Conservation (phyloP, 1,140 invertebrate genomes). For the Drosophila neocordata region DNA sequence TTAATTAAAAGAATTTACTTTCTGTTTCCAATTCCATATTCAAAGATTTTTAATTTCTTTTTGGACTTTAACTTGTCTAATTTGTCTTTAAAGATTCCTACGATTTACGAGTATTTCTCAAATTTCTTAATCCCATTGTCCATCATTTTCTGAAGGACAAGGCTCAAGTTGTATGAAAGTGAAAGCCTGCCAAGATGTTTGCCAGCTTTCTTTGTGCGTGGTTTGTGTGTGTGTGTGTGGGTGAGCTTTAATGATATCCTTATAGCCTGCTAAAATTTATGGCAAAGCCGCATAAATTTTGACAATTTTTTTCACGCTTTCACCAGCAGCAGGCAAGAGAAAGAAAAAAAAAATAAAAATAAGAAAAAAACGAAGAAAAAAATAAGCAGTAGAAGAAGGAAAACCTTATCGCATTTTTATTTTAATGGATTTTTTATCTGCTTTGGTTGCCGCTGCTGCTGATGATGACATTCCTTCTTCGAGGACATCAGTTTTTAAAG, state of each 20-base stretch:
- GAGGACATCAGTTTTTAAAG: constrained; percentile 37
- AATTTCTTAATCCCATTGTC: constrained; percentile 35
- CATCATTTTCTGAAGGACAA: constrained; percentile 56
- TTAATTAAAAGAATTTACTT: too few species aligned
- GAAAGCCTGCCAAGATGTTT: constrained; percentile 69
- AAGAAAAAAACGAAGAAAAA: constrained; percentile 4
- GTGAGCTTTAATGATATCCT: constrained; percentile 80
- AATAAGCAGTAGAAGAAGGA: constrained; percentile 4
- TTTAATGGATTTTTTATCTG: constrained; percentile 82
- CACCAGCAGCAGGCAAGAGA: constrained; percentile 56
- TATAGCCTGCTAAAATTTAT: constrained; percentile 77
- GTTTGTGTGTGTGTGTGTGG: constrained; percentile 46
- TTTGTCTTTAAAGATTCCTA: background rate
- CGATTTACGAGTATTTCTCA: background rate
- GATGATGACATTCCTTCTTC: constrained; percentile 47
- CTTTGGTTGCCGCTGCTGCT: constrained; percentile 53
- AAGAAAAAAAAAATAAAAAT: constrained; percentile 13
- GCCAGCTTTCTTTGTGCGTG: constrained; percentile 17
- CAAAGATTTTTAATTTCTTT: background rate
- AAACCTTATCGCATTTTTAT: constrained; percentile 78
- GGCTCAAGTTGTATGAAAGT: constrained; percentile 60
- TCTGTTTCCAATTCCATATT: too few species aligned
- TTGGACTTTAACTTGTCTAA: background rate
- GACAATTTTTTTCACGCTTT: constrained; percentile 76
- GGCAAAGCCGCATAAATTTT: constrained; percentile 79